Conservation (phyloP, 2,113 vertebrate species). For the Pomatorhinus ruficollis region DNA sequence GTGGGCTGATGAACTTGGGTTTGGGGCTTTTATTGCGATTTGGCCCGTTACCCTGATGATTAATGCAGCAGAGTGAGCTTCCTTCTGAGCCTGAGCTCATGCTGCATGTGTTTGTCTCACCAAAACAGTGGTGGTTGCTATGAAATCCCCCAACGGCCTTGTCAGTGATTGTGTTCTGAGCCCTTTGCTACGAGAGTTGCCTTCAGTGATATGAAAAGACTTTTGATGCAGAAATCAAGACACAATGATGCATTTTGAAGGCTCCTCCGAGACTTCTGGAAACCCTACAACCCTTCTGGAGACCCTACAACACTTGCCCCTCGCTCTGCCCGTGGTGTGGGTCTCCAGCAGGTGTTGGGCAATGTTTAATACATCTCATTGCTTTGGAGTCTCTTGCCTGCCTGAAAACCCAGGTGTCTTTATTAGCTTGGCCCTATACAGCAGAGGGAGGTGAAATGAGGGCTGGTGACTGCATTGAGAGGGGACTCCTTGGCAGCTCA, state of each 20-base stretch:
- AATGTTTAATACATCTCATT: rapidly evolving
- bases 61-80: slow-evolving; percentile 37
- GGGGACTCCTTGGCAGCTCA: neutral
- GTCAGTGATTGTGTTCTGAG: slow-evolving; percentile 19
- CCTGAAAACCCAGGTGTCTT: neutral
- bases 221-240: slow-evolving; percentile 23
- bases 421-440: neutral
- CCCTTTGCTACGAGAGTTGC: neutral
- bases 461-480: neutral
- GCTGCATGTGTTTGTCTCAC: slow-evolving; percentile 36
- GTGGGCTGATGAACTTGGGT: slow-evolving; percentile 37
- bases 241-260: neutral
- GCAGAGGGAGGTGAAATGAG: neutral
- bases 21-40: slow-evolving; percentile 9
- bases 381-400: neutral
- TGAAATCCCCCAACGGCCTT: slow-evolving; percentile 50
- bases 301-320: neutral
- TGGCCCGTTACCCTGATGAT: slow-evolving; percentile 31
- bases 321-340: rapidly evolving
- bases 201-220: slow-evolving; percentile 11
- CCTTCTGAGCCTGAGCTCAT: slow-evolving; percentile 48
- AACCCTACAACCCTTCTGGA: neutral
- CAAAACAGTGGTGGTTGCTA: slow-evolving; percentile 66
- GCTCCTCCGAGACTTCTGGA: neutral
- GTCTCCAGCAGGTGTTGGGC: neutral